These are phyloP conservation scores for Salpingus planirostris DNA, from an alignment of 2,888 invertebrate genomes.

Conservation along the genomic window DNA sequence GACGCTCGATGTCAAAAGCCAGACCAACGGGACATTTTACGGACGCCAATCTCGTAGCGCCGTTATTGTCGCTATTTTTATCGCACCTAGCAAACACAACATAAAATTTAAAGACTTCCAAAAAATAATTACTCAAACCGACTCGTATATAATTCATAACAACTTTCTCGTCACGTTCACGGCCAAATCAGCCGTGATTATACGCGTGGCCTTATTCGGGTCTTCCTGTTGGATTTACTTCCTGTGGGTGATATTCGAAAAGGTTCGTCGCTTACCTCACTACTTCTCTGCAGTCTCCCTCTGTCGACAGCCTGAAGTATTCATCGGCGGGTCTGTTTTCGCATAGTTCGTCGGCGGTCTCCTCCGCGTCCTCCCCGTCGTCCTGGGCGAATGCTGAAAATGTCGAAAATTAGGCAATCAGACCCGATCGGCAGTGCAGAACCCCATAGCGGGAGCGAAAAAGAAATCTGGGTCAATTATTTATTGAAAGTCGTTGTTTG, in stretches of 20 bases:
- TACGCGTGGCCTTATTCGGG: too few species aligned
- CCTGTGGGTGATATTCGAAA: too few species aligned
- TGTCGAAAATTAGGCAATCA: constrained; percentile 5
- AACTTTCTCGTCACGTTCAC: too few species aligned
- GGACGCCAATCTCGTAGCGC: constrained; percentile 76
- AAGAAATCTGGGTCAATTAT: constrained; percentile 25
- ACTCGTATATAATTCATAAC: too few species aligned
- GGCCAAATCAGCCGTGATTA: too few species aligned
- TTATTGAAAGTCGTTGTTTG: constrained; percentile 23
- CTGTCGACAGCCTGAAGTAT: constrained; percentile 77
- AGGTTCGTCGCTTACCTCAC: too few species aligned
- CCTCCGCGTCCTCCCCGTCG: constrained; percentile 50
- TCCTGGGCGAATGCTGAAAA: constrained; percentile 55
- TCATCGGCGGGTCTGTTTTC: constrained; percentile 83
- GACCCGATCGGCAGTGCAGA: constrained; percentile 8
- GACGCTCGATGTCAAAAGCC: constrained; percentile 88
- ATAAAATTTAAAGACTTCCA: too few species aligned
- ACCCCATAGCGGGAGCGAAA: constrained; percentile 8
- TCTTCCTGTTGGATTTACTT: too few species aligned
- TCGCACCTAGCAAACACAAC: too few species aligned
- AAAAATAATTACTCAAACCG: too few species aligned
- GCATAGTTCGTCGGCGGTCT: constrained; percentile 73
- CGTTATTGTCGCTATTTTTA: constrained; percentile 80
- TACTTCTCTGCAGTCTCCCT: constrained; percentile 86
- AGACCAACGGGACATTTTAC: constrained; percentile 85